Base-by-base conservation (phyloP, 2,797 vertebrate genomes). In the Sphenopsis melanotis region DNA sequence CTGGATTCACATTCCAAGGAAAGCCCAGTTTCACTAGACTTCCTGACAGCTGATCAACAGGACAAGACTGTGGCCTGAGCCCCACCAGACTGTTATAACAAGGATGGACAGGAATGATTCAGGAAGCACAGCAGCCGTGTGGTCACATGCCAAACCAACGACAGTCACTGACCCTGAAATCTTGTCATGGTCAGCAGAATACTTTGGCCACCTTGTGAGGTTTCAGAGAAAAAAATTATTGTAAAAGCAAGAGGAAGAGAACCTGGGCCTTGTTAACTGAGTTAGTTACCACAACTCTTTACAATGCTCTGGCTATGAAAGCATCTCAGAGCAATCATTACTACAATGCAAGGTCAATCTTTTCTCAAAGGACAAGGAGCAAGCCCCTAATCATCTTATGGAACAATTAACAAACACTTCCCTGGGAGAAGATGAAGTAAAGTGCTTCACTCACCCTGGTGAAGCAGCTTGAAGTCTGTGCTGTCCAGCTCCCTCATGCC, bases 401-500 rank as follows among this genome's bases (percentile, higher is more conserved):
- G 53, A 80, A 74, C 50, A 75, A 74, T 24, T 69, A 71, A 49
- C 6, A 69, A 66, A 34, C 39, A 81, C 21, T 83, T 37, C 39
- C 6, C 72, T 49, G 12, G n/a, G 55, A 71, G 74, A 93, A 87
- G 42, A 86, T 14, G 27, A 49, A 80, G 41, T 41, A 8, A 41
- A 42, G 42, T 18, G 42, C 42, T 42, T 42, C 42, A 86, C 97
- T 98, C 89, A 99, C 99, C 98, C 55, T 99, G 98, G 96, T 99
- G 99, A 84, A 99, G 98, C 69, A 99, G 98, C 96, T 98, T 99
- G 97, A 99, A 98, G 96, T 99, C 98, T 70, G 98, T 98, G 94
- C 98, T 98, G 78, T 99, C 98, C 98, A 98, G 97, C 57, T 98
- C 98, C 63, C 92, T 96, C 61, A 96, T 95, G 22, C 97, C 83